Evolutionary conservation across 2,888 invertebrate genomes (phyloP).

Genomic region (Adelphocoris suturalis): DNA sequence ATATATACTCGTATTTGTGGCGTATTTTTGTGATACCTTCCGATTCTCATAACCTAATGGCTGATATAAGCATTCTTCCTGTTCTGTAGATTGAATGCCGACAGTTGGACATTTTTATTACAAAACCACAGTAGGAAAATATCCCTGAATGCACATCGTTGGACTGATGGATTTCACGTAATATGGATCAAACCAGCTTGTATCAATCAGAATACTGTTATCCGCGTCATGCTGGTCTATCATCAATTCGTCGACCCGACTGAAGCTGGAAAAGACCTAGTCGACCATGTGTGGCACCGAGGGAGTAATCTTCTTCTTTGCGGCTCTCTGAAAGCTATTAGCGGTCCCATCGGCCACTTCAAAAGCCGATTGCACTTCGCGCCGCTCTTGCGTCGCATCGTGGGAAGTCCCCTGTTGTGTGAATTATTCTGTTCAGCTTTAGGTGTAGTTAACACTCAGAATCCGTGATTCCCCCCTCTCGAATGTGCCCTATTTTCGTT

Average conservation of each 20-base stretch:
- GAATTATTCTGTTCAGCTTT: conserved; percentile 3
- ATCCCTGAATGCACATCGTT: no score
- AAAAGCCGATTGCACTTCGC: conserved; percentile 53
- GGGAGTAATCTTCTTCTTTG: conserved; percentile 49
- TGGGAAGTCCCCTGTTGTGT: conserved; percentile 42
- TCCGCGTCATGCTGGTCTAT: neutral
- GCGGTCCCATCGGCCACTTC: conserved; percentile 57
- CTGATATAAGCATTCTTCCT: no score
- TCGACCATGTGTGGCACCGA: conserved; percentile 37
- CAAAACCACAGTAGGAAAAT: no score
- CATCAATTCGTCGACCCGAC: conserved; percentile 49
- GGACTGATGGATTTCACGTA: neutral
- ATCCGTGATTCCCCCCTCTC: neutral
- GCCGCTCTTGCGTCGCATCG: conserved; percentile 31
- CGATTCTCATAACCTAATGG: no score
- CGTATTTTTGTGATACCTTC: no score
- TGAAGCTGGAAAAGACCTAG: conserved; percentile 14
- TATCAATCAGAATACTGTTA: neutral
- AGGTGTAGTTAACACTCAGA: neutral
- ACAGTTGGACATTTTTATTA: no score
- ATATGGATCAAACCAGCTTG: neutral
- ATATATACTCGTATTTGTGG: no score
- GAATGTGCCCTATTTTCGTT: neutral
- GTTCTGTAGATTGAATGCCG: no score
- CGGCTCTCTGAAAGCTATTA: conserved; percentile 56